phyloP scores from a whole-genome alignment of 2,113 vertebrate genomes.

The Clarias gariepinus region DNA sequence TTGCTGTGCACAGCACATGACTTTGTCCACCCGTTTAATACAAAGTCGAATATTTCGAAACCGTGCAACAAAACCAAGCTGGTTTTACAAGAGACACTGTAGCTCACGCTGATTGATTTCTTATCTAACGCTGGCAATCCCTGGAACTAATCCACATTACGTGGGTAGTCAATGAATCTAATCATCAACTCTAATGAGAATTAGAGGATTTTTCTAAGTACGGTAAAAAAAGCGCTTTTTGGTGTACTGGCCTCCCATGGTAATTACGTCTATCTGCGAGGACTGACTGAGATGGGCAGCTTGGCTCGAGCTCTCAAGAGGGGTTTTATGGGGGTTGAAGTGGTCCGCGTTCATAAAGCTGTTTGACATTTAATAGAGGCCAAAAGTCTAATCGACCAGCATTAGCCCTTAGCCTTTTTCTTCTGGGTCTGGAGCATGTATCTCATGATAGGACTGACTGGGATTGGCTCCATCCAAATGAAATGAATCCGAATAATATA shows the following conservation, averaged over 20 bases:
- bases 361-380: constrained; percentile 42
- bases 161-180: background rate
- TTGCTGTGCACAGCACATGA: background rate
- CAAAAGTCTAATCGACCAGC: constrained; percentile 47
- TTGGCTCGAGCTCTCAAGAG: constrained; percentile 26
- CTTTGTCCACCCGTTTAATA: background rate
- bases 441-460: constrained; percentile 41
- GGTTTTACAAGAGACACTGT: background rate
- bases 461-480: constrained; percentile 13
- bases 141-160: constrained; percentile 1
- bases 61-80: background rate
- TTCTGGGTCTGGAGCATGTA: constrained; percentile 21
- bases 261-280: constrained; percentile 13
- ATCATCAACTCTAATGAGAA: constrained; percentile 20
- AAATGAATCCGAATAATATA: constrained; percentile 2
- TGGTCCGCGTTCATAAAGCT: constrained; percentile 42
- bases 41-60: background rate
- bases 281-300: constrained; percentile 11
- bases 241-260: background rate
- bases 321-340: constrained; percentile 40
- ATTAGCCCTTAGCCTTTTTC: constrained; percentile 28
- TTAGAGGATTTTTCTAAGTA: background rate
- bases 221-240: background rate
- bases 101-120: background rate
- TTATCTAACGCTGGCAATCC: background rate